phyloP scores from a whole-genome alignment of 1,140 invertebrate genomes.

The Chymomyza costata region DNA sequence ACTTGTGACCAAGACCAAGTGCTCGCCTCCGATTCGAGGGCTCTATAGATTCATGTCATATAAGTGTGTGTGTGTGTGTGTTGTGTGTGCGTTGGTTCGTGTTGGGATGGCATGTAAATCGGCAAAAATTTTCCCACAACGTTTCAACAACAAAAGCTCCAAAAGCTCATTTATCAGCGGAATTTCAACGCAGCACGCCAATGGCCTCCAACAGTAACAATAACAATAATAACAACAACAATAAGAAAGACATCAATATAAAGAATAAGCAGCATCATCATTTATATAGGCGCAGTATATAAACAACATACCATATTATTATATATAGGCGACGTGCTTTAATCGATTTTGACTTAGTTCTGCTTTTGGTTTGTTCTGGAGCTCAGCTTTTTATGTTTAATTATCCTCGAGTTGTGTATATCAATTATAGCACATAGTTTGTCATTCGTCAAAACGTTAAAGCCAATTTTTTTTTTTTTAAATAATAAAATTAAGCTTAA shows the following conservation, averaged over 20 bases:
- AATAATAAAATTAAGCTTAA: too few relatives aligned
- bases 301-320: conserved; percentile 25
- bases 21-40: too few relatives aligned
- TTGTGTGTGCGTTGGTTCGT: conserved; percentile 15
- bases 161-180: conserved; percentile 66
- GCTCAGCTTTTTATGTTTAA: conserved; percentile 10
- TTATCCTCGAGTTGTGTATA: too few relatives aligned
- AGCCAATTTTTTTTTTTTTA: too few relatives aligned
- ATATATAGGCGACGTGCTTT: conserved; percentile 44
- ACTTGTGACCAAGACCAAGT: too few relatives aligned
- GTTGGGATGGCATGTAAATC: conserved; percentile 64
- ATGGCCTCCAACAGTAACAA: conserved; percentile 33
- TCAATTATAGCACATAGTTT: too few relatives aligned
- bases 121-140: conserved; percentile 61
- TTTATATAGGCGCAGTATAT: conserved; percentile 43
- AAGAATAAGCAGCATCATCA: conserved; percentile 62
- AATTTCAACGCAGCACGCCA: conserved; percentile 28
- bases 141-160: conserved; percentile 58
- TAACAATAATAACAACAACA: conserved; percentile 30
- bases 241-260: conserved; percentile 23
- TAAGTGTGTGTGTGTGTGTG: conserved; percentile 5
- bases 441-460: too few relatives aligned
- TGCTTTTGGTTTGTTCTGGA: too few relatives aligned
- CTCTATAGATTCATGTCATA: too few relatives aligned
- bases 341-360: conserved; percentile 15